Evolutionary conservation across 64 coral and sea anemone species (phyloP).

Genomic region (Montipora efflorescens): DNA sequence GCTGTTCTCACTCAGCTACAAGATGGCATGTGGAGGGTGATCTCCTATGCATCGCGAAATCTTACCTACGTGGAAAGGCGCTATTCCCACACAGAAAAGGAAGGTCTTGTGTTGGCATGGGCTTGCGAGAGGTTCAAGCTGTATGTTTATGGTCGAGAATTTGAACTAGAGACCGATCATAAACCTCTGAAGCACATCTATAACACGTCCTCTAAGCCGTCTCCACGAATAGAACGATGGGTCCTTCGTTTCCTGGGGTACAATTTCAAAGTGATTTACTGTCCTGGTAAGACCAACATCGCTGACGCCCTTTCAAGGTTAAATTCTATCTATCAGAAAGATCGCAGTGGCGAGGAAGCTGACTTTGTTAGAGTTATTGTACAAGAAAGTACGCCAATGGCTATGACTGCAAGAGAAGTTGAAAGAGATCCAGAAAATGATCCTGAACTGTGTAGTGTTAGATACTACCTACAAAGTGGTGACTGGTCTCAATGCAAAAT

Average conservation of each 20-base stretch:
- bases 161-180: neutral
- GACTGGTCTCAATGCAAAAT: conserved; percentile 53
- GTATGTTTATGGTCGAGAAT: conserved; percentile 1
- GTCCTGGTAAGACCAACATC: conserved; percentile 3
- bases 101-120: conserved; percentile 30
- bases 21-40: conserved; percentile 24
- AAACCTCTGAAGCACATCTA: no score
- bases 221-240: conserved; percentile 11
- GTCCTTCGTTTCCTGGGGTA: neutral
- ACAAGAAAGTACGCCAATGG: conserved; percentile 25
- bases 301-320: conserved; percentile 26
- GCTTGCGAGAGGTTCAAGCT: neutral
- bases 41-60: conserved; percentile 53
- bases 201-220: neutral
- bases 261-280: conserved; percentile 19
- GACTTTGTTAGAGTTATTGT: conserved; percentile 1
- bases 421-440: conserved; percentile 28
- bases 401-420: conserved; percentile 31
- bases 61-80: conserved; percentile 27
- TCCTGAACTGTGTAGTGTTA: conserved; percentile 4
- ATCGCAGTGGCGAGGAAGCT: conserved; percentile 30
- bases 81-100: conserved; percentile 62
- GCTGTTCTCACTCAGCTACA: conserved; percentile 37
- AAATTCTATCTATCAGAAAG: conserved; percentile 14
- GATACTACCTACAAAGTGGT: neutral